Percentiles rank a stretch among this genome's conserved stretches.
Evolutionary conservation across 2,888 invertebrate genomes (phyloP).

Genomic region (Aphidoletes aphidimyza): DNA sequence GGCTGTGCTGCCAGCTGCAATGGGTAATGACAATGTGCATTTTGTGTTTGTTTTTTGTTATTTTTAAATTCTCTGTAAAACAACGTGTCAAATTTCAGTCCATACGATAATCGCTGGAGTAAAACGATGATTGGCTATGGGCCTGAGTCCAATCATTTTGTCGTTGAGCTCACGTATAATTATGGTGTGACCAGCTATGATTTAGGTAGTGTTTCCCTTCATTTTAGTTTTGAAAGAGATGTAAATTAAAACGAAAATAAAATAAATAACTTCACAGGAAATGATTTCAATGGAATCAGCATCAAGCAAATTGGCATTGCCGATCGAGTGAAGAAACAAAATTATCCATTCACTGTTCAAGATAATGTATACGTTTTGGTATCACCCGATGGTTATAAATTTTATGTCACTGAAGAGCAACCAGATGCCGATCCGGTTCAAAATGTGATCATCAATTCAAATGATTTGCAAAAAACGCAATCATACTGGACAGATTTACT

Average conservation of each 20-base stretch:
- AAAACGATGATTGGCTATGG: slow-evolving; percentile 99
- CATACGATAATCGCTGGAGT: slow-evolving; percentile 97
- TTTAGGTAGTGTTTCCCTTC: slow-evolving; percentile 69
- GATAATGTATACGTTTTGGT: slow-evolving; percentile 73
- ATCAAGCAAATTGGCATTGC: slow-evolving; percentile 82
- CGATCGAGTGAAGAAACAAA: slow-evolving; percentile 75
- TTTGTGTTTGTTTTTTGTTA: background rate
- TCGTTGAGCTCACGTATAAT: slow-evolving; percentile 96
- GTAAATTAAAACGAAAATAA: background rate
- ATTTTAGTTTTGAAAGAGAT: too few relatives aligned
- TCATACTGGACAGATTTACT: slow-evolving; percentile 87
- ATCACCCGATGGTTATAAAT: slow-evolving; percentile 94
- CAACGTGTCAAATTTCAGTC: too few relatives aligned
- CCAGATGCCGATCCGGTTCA: slow-evolving; percentile 80
- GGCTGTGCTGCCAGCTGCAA: slow-evolving; percentile 98
- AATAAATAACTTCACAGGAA: slow-evolving; percentile 64
- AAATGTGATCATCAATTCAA: slow-evolving; percentile 82
- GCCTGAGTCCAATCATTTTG: slow-evolving; percentile 93
- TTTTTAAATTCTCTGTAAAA: background rate
- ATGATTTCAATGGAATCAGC: slow-evolving; percentile 90
- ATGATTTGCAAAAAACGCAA: slow-evolving; percentile 78
- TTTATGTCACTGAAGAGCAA: slow-evolving; percentile 79
- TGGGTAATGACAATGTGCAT: slow-evolving; percentile 74
- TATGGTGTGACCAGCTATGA: slow-evolving; percentile 91
- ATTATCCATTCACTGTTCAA: slow-evolving; percentile 77